Conservation (phyloP, 1,140 invertebrate species). For the Anastrepha ludens region DNA sequence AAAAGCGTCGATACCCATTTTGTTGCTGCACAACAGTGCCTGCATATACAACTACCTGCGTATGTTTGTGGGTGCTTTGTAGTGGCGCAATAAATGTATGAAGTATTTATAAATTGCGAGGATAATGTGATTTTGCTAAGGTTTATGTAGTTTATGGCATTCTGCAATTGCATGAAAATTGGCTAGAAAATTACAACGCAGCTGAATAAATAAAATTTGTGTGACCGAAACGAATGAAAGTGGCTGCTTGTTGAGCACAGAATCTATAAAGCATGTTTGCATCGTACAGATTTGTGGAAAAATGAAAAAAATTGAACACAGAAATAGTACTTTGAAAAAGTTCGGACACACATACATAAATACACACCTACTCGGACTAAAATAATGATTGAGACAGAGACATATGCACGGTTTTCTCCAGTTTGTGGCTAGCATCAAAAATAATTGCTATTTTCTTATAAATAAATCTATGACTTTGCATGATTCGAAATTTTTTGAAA, state of each 20-base stretch:
- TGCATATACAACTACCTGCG: not conserved
- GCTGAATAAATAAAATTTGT: slow-evolving; percentile 32
- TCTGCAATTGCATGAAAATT: slow-evolving; percentile 16
- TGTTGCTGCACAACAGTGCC: not conserved
- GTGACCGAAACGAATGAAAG: slow-evolving; percentile 4
- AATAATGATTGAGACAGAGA: not conserved
- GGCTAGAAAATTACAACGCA: slow-evolving; percentile 16
- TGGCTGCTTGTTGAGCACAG: not conserved
- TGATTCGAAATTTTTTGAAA: too few species aligned
- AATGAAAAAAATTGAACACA: not conserved
- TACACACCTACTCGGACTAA: not conserved
- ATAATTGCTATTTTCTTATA: not conserved
- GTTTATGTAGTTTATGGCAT: not conserved
- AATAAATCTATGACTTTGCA: too few species aligned
- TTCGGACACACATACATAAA: not conserved
- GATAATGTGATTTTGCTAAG: not conserved
- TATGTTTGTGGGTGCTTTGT: not conserved
- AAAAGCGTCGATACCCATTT: not conserved
- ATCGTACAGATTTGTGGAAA: not conserved
- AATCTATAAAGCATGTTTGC: not conserved
- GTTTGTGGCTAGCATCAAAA: not conserved
- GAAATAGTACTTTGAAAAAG: not conserved
- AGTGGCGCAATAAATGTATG: not conserved
- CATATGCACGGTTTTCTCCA: not conserved
- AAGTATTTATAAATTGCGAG: slow-evolving; percentile 18